Percentiles rank a stretch among this genome's conserved stretches.
phyloP scores from a whole-genome alignment of 2,113 vertebrate species.

The Phrynosoma blainvillii region DNA sequence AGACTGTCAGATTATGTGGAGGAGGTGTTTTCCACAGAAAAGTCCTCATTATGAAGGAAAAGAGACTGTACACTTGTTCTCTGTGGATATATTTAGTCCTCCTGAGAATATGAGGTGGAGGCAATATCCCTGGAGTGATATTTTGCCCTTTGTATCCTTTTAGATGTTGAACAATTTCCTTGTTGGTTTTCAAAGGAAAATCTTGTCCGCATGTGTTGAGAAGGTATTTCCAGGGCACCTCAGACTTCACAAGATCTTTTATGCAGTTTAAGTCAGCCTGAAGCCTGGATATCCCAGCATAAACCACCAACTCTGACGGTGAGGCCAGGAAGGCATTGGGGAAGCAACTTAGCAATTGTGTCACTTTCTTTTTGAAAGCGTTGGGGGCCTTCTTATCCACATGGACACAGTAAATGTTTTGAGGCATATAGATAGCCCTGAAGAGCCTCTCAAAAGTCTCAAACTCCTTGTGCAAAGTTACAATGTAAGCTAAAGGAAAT shows the following conservation, averaged over 20 bases:
- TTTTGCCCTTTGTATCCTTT: constrained; percentile 60
- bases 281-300: constrained; percentile 59
- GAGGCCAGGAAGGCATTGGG: constrained; percentile 61
- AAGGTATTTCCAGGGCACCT: constrained; percentile 52
- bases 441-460: constrained; percentile 65
- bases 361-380: constrained; percentile 29
- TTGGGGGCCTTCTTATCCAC: constrained; percentile 38
- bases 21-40: background rate
- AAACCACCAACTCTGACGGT: constrained; percentile 62
- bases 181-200: constrained; percentile 73
- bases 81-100: constrained; percentile 60
- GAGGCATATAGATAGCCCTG: constrained; percentile 64
- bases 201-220: constrained; percentile 73
- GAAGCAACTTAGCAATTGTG: constrained; percentile 58
- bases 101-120: background rate
- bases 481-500: constrained; percentile 46
- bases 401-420: constrained; percentile 53
- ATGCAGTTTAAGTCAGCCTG: constrained; percentile 67
- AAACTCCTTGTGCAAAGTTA: constrained; percentile 67
- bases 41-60: constrained; percentile 58
- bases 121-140: constrained; percentile 64
- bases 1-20: constrained; percentile 62
- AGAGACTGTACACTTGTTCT: constrained; percentile 51
- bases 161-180: constrained; percentile 67
- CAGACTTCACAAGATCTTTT: constrained; percentile 45